These are phyloP conservation scores for Lithobates pipiens DNA, from an alignment of 2,797 vertebrate genomes.

Conservation along the genomic window DNA sequence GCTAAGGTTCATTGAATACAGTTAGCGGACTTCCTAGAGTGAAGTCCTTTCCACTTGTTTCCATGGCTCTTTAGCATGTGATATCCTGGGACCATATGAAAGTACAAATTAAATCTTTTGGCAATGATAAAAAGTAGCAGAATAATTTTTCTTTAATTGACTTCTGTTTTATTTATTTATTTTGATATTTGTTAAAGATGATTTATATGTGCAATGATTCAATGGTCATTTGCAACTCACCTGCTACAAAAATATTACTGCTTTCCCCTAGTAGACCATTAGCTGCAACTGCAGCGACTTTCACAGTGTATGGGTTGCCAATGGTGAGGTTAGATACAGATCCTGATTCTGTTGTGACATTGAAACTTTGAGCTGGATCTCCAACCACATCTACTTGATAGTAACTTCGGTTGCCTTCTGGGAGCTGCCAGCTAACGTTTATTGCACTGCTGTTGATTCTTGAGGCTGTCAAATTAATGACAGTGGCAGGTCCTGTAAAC, in stretches of 20 bases:
- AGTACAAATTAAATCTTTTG: too few species aligned
- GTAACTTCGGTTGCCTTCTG: conserved; percentile 24
- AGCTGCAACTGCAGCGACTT: conserved; percentile 18
- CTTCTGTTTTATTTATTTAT: background rate
- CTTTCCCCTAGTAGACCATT: background rate
- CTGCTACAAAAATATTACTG: conserved; percentile 1
- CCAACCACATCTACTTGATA: conserved; percentile 31
- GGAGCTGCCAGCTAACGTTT: conserved; percentile 2
- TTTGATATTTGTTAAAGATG: too few species aligned
- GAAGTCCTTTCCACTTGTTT: too few species aligned
- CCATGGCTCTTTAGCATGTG: background rate
- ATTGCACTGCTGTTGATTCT: conserved; percentile 26
- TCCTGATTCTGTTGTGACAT: conserved; percentile 12
- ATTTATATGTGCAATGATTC: background rate
- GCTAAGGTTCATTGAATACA: too few species aligned
- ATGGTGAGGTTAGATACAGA: conserved; percentile 15
- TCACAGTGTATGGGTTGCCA: conserved; percentile 28
- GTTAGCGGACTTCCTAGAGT: too few species aligned
- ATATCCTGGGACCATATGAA: background rate
- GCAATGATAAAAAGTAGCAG: too few species aligned
- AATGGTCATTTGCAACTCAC: conserved; percentile 8
- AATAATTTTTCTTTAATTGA: too few species aligned
- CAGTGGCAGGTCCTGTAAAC: conserved; percentile 12
- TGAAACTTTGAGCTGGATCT: conserved; percentile 5
- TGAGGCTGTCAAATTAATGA: background rate